Evolutionary conservation across 2,797 vertebrate genomes (phyloP).

Genomic region (Onychomys torridus): DNA sequence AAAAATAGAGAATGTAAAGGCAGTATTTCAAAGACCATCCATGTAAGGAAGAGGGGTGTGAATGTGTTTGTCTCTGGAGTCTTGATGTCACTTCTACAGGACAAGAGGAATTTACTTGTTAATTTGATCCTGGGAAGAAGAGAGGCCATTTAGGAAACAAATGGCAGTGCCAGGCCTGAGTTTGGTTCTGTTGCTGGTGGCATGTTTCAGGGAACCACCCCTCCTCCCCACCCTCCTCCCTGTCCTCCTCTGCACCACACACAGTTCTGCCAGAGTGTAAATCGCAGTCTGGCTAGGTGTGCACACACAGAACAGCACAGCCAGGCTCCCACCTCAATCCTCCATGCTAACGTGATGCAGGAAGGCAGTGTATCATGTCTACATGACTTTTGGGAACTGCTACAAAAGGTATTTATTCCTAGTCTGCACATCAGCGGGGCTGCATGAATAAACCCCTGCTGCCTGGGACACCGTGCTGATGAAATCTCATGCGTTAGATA

Average conservation of each 20-base stretch:
- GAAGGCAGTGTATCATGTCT: constrained; percentile 59
- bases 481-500: constrained; percentile 35
- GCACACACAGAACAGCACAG: constrained; percentile 28
- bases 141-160: constrained; percentile 6
- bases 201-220: background rate
- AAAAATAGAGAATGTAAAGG: constrained; percentile 13
- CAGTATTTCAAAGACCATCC: constrained; percentile 51
- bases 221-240: background rate
- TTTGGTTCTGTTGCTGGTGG: constrained; percentile 13
- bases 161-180: background rate
- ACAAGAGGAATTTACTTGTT: constrained; percentile 16
- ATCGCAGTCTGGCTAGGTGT: constrained; percentile 32
- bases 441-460: constrained; percentile 42
- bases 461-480: background rate
- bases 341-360: background rate
- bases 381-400: constrained; percentile 39
- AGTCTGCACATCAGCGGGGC: constrained; percentile 39
- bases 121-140: background rate
- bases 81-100: background rate
- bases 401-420: constrained; percentile 52
- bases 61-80: background rate
- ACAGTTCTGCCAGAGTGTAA: constrained; percentile 46
- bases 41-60: background rate
- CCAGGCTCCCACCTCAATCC: background rate
- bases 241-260: constrained; percentile 45